Percentiles rank a stretch among this genome's conserved stretches.
Conservation (phyloP, 2,888 invertebrate species). For the Drosophila diplacantha region DNA sequence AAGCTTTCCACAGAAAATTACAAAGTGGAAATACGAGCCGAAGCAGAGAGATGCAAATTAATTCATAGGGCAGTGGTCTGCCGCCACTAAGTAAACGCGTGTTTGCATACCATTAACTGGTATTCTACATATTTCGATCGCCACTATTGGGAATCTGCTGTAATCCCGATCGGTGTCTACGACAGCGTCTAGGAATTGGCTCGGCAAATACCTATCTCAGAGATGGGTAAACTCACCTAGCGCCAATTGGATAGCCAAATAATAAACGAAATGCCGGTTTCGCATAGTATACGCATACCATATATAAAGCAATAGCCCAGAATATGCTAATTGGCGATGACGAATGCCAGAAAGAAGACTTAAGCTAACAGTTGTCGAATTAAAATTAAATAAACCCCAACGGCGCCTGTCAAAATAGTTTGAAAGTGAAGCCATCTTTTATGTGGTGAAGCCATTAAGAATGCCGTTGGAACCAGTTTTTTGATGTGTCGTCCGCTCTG, state of each 20-base stretch:
- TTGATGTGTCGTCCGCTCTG: conserved; percentile 17
- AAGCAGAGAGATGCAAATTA: conserved; percentile 2
- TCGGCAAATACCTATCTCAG: conserved; percentile 34
- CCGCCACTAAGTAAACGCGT: conserved; percentile 11
- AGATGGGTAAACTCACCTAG: conserved; percentile 51
- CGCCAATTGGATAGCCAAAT: conserved; percentile 58
- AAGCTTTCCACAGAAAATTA: conserved; percentile 16
- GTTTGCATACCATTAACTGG: conserved; percentile 13
- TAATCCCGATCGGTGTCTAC: conserved; percentile 26
- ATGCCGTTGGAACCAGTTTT: conserved; percentile 31
- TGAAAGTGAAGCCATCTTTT: conserved; percentile 46
- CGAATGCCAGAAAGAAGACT: conserved; percentile 46
- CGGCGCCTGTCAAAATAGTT: conserved; percentile 19
- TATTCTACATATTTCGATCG: conserved; percentile 1
- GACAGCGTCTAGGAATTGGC: conserved; percentile 47
- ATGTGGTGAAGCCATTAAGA: conserved; percentile 24
- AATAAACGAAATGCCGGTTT: conserved; percentile 54
- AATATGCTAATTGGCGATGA: conserved; percentile 58
- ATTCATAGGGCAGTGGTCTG: neutral
- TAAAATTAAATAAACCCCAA: conserved; percentile 33
- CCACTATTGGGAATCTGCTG: conserved; percentile 1
- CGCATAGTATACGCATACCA: conserved; percentile 12
- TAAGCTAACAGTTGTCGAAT: conserved; percentile 30
- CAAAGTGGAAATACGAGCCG: conserved; percentile 12
- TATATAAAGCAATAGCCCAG: conserved; percentile 15